These are phyloP conservation scores for Trilocha varians DNA, from an alignment of 2,888 invertebrate genomes.

Conservation along the genomic window DNA sequence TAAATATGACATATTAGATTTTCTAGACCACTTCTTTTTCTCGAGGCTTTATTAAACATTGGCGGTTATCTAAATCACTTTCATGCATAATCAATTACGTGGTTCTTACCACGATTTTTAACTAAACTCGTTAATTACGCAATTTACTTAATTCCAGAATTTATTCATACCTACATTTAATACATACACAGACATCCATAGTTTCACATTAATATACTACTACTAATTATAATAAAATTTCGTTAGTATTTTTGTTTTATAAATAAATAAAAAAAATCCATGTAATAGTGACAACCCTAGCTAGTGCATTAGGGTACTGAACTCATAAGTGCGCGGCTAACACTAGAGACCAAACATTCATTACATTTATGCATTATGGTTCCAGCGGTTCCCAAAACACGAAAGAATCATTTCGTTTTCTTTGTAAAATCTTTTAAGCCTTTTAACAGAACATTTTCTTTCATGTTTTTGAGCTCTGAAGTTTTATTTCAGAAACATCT, in stretches of 20 bases:
- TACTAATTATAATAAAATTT: no score
- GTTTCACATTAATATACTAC: no score
- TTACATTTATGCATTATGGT: constrained; percentile 5
- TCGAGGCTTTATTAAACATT: neutral
- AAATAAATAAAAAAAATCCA: neutral
- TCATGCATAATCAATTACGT: no score
- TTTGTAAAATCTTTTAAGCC: neutral
- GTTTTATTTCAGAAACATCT: neutral
- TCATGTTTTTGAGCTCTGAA: neutral
- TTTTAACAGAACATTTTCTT: neutral
- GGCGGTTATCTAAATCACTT: neutral
- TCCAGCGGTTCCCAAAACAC: neutral
- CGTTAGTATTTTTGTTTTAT: no score
- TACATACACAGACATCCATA: no score
- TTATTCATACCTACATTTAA: no score
- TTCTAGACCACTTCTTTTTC: no score
- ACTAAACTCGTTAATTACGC: no score
- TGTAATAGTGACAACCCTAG: neutral
- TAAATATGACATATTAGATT: neutral
- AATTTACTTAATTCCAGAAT: no score
- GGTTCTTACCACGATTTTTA: no score
- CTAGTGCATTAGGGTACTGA: constrained; percentile 3
- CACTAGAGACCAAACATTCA: constrained; percentile 9
- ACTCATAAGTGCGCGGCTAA: constrained; percentile 2
- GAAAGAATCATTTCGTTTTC: neutral